Evolutionary conservation across 1,140 invertebrate species (phyloP).

Genomic region (Hycleus cichorii): DNA sequence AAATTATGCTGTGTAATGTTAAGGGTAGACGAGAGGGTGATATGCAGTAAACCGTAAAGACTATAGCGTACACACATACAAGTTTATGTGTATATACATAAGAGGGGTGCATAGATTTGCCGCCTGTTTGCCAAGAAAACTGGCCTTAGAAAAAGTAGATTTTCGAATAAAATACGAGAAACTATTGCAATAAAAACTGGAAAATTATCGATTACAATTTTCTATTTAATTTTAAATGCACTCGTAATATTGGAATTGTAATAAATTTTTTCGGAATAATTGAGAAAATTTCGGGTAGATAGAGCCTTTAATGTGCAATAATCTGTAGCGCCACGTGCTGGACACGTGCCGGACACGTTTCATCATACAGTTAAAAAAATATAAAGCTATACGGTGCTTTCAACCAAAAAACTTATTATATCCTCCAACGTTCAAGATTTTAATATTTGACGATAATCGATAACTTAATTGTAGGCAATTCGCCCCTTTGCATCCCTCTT

Average conservation of each 20-base stretch:
- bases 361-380: background rate
- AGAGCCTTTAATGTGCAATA: conserved; percentile 17
- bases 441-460: no score
- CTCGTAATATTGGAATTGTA: no score
- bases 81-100: background rate
- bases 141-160: background rate
- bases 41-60: conserved; percentile 40
- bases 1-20: conserved; percentile 29
- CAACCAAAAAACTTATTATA: conserved; percentile 18
- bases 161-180: no score
- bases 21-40: conserved; percentile 30
- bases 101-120: conserved; percentile 34
- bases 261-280: conserved; percentile 1
- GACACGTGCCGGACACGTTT: conserved; percentile 12
- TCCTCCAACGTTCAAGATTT: background rate
- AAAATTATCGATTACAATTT: no score
- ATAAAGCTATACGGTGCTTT: background rate
- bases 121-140: conserved; percentile 31
- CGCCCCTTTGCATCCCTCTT: no score
- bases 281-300: background rate
- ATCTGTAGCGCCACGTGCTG: conserved; percentile 15
- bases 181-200: no score
- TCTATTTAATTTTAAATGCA: no score
- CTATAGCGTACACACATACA: conserved; percentile 31
- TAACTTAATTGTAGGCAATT: no score